These are phyloP conservation scores for Bibio marci DNA, from an alignment of 2,888 invertebrate genomes.

Conservation along the genomic window DNA sequence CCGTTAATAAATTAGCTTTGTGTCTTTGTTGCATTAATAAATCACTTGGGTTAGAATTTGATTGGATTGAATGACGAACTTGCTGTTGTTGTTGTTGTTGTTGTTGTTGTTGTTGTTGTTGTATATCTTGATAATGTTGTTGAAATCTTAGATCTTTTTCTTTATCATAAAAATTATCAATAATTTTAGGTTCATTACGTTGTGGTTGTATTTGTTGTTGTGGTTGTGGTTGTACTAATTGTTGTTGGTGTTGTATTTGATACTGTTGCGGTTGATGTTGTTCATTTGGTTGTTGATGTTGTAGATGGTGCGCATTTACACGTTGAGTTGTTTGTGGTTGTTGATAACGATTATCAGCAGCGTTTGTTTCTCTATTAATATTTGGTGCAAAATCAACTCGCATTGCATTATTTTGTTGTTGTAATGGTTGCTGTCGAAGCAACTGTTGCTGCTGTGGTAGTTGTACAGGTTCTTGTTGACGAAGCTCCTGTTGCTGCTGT, in stretches of 20 bases:
- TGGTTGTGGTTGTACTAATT: background rate
- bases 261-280: conserved; percentile 8
- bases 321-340: too few species aligned
- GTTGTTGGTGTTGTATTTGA: background rate
- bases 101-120: background rate
- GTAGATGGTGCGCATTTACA: conserved; percentile 25
- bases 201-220: background rate
- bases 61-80: conserved; percentile 1
- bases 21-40: background rate
- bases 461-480: too few species aligned
- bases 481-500: too few species aligned
- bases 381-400: conserved; percentile 67
- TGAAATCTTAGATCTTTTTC: too few species aligned
- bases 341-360: conserved; percentile 7
- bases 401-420: conserved; percentile 23
- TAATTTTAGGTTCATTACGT: too few species aligned
- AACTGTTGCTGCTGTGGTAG: too few species aligned
- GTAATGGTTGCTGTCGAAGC: too few species aligned
- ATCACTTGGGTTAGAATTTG: too few species aligned
- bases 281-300: conserved; percentile 22
- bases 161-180: too few species aligned
- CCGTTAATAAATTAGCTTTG: background rate
- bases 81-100: background rate
- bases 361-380: conserved; percentile 29
- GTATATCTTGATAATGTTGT: too few species aligned